Evolutionary conservation across 2,888 invertebrate species (phyloP).

Genomic region (Chymomyza procnemis): DNA sequence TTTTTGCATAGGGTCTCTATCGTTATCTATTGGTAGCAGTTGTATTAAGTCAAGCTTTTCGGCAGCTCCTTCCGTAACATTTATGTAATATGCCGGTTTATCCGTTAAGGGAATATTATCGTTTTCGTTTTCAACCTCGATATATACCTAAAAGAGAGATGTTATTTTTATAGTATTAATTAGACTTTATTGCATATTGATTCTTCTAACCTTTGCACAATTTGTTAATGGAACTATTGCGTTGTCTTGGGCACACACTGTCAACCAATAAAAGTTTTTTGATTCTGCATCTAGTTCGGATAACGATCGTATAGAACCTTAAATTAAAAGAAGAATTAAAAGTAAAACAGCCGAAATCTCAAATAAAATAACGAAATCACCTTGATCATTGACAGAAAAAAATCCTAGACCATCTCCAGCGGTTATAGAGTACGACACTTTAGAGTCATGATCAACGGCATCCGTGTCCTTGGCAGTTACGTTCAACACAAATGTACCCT

Average conservation of each 20-base stretch:
- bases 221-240: conserved; percentile 91
- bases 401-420: conserved; percentile 94
- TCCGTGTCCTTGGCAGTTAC: conserved; percentile 90
- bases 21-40: conserved; percentile 89
- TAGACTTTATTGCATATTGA: neutral
- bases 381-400: conserved; percentile 93
- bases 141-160: conserved; percentile 83
- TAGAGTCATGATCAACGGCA: conserved; percentile 88
- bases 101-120: conserved; percentile 95
- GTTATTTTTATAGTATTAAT: conserved; percentile 38
- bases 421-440: conserved; percentile 90
- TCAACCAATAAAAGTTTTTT: conserved; percentile 93
- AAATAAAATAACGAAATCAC: conserved; percentile 80
- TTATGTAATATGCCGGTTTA: conserved; percentile 90
- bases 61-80: conserved; percentile 88
- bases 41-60: conserved; percentile 85
- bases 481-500: conserved; percentile 87
- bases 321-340: too few species aligned
- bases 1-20: conserved; percentile 84
- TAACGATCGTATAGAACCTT: conserved; percentile 91
- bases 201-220: conserved; percentile 85
- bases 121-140: conserved; percentile 93
- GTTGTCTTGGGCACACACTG: conserved; percentile 94
- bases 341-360: too few species aligned
- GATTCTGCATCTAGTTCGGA: conserved; percentile 93